Conservation (phyloP, 2,113 vertebrate species). For the Nycticebus coucang region DNA sequence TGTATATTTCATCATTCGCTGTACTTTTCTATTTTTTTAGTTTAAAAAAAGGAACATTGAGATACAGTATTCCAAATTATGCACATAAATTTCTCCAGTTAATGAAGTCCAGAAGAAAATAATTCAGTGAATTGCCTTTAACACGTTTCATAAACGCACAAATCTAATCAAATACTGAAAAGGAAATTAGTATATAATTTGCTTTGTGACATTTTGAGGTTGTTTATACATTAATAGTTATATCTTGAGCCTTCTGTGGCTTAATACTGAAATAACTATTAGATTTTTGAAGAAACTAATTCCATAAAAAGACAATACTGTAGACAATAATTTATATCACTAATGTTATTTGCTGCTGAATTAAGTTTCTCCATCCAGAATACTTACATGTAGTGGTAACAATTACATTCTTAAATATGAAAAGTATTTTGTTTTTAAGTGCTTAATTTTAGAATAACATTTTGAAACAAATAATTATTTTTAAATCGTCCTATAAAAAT, state of each 20-base stretch:
- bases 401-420: neutral
- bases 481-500: neutral
- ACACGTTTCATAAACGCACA: neutral
- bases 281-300: conserved; percentile 1
- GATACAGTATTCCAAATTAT: neutral
- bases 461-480: conserved; percentile 15
- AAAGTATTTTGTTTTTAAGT: neutral
- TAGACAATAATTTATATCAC: neutral
- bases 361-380: neutral
- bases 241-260: neutral
- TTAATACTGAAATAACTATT: neutral
- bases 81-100: neutral
- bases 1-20: neutral
- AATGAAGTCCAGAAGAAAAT: neutral
- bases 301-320: neutral
- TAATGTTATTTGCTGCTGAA: neutral
- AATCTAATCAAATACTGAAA: conserved; percentile 19
- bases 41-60: neutral
- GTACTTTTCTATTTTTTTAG: neutral
- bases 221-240: conserved; percentile 1
- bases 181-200: neutral
- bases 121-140: neutral
- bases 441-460: conserved; percentile 22
- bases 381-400: neutral
- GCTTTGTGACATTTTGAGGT: conserved; percentile 7